Percentiles rank a stretch among this genome's conserved stretches.
Conservation (phyloP, 2,888 invertebrate genomes). For the Quadroppia sp. region DNA sequence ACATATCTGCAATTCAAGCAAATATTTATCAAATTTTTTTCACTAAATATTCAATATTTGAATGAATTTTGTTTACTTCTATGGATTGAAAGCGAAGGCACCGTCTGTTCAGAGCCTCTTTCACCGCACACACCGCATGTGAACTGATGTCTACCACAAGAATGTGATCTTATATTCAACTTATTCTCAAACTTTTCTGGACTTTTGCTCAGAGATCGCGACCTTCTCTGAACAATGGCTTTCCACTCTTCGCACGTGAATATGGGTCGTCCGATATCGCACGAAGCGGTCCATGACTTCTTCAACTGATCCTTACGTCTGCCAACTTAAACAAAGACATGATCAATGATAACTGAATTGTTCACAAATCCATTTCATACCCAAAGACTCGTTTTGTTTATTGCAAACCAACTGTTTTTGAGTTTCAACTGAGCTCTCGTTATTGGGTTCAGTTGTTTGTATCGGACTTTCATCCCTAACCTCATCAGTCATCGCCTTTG, state of each 20-base stretch:
- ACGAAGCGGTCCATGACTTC: constrained; percentile 2
- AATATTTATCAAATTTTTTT: not conserved
- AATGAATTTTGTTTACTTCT: not conserved
- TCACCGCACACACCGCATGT: constrained; percentile 41
- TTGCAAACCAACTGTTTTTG: constrained; percentile 14
- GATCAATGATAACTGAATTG: no score
- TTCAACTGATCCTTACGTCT: not conserved
- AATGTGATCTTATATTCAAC: not conserved
- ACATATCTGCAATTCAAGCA: not conserved
- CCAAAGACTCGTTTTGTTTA: not conserved
- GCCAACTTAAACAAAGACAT: not conserved
- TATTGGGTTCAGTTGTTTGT: no score
- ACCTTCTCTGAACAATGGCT: not conserved
- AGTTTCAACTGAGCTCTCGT: no score
- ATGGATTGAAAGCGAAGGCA: constrained; percentile 28
- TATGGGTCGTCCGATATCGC: constrained; percentile 11
- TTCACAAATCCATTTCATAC: not conserved
- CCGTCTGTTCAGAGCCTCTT: constrained; percentile 14
- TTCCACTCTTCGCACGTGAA: constrained; percentile 32
- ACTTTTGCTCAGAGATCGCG: constrained; percentile 25
- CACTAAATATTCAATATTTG: not conserved
- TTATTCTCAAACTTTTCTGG: not conserved
- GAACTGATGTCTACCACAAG: constrained; percentile 37
- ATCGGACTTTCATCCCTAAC: no score
- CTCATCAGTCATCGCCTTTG: no score